Base-by-base conservation (phyloP, 1,140 invertebrate species). In the Plodia interpunctella region DNA sequence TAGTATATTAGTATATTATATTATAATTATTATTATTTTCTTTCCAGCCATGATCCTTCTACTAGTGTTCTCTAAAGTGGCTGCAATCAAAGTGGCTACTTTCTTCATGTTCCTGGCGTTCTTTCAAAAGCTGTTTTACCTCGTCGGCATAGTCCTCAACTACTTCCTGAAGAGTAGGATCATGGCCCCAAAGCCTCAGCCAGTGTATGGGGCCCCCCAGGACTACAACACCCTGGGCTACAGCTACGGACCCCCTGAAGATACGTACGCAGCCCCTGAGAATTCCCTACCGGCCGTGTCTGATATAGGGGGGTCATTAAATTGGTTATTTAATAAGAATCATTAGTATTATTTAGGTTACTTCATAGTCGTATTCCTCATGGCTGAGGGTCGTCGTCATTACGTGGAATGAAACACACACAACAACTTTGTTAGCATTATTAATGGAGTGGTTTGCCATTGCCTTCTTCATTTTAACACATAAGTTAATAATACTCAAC, bases 211-310 rank as follows among this genome's bases (percentile, higher is more conserved):
- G 0, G 57, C 76, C 4, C 84, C 84, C 0, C 66, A 74, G 15
- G 76, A 79, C 0, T 88, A 88, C 53, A 83, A 88, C 53, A 88
- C 83, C 0, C 65, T 88, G 5, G 83, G 83, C 3, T 87, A 87
- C 61, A 87, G 81, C 50, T 86, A 88, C 18, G 79, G 80, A 0
- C 76, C 80, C 8, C 76, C 80, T 0, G 79, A 81, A 2, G 80
- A 74, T 20, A 56, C 62, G 4, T 63, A 65, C 32, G 44, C 62
- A 59, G 13, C 49, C 35, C 35, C 57, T 6, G 70, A 77, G 15
- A 63, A 60, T 5, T 13, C 19, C 0, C 64, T 79, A 18, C 72
- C 78, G 0, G 76, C 71, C 15, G 60, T 66, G 15, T 55, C 70
- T 2, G 77, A 83, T 49, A 57, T 84, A 0, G 71, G 74, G 0